Evolutionary conservation across 2,888 invertebrate genomes (phyloP).

Genomic region (Netelia melanura): DNA sequence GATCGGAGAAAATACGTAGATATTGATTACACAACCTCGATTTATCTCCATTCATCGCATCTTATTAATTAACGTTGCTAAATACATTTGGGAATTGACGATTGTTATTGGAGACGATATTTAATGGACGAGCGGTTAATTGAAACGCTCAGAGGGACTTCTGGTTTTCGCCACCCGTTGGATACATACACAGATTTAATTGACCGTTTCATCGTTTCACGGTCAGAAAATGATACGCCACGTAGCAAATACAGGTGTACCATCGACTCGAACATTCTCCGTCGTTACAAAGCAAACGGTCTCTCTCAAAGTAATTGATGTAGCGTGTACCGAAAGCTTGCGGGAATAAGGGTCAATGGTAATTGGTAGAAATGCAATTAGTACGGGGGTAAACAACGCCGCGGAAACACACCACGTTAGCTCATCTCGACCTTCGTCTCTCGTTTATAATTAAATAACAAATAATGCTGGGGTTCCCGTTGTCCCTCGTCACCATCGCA

Average conservation of each 20-base stretch:
- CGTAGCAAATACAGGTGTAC: background rate
- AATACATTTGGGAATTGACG: too few relatives aligned
- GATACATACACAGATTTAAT: conserved; percentile 30
- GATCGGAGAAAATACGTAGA: too few relatives aligned
- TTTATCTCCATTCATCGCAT: background rate
- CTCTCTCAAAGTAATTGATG: conserved; percentile 40
- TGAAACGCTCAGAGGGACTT: background rate
- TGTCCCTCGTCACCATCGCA: conserved; percentile 2
- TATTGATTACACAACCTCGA: too few relatives aligned
- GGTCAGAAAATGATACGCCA: conserved; percentile 28
- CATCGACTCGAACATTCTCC: background rate
- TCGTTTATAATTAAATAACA: conserved; percentile 43
- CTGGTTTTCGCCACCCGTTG: conserved; percentile 1
- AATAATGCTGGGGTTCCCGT: conserved; percentile 22
- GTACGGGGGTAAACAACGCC: conserved; percentile 27
- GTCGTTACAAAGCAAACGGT: conserved; percentile 29
- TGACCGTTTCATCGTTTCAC: conserved; percentile 35
- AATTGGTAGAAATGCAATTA: conserved; percentile 53
- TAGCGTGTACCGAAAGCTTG: background rate
- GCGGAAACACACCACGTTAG: background rate
- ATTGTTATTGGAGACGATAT: background rate
- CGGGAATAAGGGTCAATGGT: conserved; percentile 21
- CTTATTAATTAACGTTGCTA: background rate
- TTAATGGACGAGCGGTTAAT: conserved; percentile 33
- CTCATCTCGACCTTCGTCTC: conserved; percentile 5